Percentiles rank a stretch among this genome's conserved stretches.
Conservation (phyloP, 2,113 vertebrate species). For the Benitochromis conjunctus region DNA sequence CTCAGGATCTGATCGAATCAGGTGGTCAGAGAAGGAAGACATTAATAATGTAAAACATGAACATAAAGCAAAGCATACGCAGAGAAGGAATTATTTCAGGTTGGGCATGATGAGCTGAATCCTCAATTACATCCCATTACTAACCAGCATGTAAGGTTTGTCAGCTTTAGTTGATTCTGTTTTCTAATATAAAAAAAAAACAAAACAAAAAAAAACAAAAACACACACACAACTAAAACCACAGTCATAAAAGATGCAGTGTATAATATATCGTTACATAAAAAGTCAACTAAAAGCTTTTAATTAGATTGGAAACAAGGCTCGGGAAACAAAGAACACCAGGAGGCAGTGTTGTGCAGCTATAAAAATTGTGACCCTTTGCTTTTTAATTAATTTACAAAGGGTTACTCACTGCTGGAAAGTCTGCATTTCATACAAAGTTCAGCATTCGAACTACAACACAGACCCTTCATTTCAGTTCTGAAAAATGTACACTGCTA, state of each 20-base stretch:
- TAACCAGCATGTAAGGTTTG: background rate
- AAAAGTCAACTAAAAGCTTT: background rate
- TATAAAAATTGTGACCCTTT: background rate
- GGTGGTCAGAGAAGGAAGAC: background rate
- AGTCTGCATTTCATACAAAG: background rate
- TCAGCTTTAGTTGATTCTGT: background rate
- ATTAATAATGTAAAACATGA: slow-evolving; percentile 39
- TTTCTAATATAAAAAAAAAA: background rate
- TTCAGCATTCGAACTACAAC: background rate
- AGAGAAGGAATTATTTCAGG: background rate
- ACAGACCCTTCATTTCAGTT: background rate
- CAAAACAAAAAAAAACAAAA: no score
- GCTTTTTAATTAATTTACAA: background rate
- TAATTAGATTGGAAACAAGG: background rate
- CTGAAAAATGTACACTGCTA: background rate
- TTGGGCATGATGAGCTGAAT: background rate
- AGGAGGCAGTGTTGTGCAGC: slow-evolving; percentile 17
- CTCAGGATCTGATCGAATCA: background rate
- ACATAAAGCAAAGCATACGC: background rate
- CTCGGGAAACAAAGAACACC: background rate
- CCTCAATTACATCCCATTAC: background rate
- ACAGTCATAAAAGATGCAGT: background rate
- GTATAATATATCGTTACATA: background rate
- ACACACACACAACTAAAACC: background rate
- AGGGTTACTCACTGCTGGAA: background rate